Evolutionary conservation across 2,797 vertebrate genomes (phyloP), one percentile per base, ranked within the genome.

Genomic region (Pteronotus mesoamericanus): DNA sequence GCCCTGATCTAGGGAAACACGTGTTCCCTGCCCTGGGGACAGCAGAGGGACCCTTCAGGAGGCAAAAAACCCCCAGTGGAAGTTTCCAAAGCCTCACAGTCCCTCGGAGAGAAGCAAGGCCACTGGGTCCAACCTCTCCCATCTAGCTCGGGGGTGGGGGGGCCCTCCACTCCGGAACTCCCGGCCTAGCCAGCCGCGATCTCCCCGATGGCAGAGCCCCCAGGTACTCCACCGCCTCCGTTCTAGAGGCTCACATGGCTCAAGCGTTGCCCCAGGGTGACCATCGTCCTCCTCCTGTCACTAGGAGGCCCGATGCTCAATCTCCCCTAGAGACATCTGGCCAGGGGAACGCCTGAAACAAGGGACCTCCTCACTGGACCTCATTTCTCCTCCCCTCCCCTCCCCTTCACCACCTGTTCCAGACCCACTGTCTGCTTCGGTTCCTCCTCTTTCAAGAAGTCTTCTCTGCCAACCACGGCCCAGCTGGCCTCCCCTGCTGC

Each of bases 381-480:
- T 68, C 79, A 26, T 32, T 10, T 39, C 44, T 34, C 24, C 37
- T 32, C 57, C 22, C 8, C 69, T 59, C 53, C 32, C 12, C 64
- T 55, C n/a, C 37, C 34, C n/a, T 19, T 37, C 0, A 1, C 80
- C 53, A 51, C 37, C 10, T 55, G 44, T 48, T 75, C 53, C 57
- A 87, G 48, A 72, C n/a, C 16, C 46, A 37, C 71, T 15, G 24
- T 80, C 92, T 61, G 21, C 86, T 59, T 0, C 1, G n/a, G 29
- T 32, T 37, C 94, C 82, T 93, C 85, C 48, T 78, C 85, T 78
- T 96, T 89, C 53, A 46, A 66, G 77, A 85, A 89, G 66, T 48
- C 16, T 22, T 61, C 61, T 78, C 51, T 34, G 57, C 83, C 85
- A 53, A 10, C 72, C 74, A 16, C 32, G 55, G 68, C 9, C 44